phyloP scores from a whole-genome alignment of 2,797 vertebrate species.

The Propithecus perrieri region DNA sequence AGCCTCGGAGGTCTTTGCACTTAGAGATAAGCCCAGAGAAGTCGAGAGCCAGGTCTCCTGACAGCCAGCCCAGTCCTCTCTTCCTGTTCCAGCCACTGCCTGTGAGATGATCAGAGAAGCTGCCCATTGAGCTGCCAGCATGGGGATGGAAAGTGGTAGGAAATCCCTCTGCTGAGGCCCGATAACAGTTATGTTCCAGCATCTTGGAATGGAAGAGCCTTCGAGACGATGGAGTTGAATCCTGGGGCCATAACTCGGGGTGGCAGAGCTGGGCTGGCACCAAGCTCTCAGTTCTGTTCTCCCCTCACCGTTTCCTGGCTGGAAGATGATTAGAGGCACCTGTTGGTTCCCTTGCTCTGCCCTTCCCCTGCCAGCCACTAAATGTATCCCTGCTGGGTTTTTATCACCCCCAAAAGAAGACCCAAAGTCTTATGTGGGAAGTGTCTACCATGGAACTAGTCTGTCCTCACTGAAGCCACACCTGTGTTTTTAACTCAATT shows the following conservation, averaged over 20 bases:
- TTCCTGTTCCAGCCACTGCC: neutral
- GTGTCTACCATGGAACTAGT: fast-evolving
- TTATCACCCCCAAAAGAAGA: neutral
- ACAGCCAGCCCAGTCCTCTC: neutral
- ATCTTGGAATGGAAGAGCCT: neutral
- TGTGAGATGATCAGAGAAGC: fast-evolving
- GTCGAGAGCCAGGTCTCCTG: neutral
- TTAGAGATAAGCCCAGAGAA: neutral
- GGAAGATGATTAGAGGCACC: neutral
- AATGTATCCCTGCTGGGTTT: neutral
- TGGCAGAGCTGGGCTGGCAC: neutral
- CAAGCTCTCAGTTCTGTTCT: neutral
- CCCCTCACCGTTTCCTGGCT: neutral
- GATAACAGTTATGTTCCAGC: neutral
- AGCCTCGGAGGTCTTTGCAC: neutral
- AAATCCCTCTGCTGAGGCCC: neutral
- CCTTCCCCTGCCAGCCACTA: neutral
- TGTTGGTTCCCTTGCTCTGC: neutral
- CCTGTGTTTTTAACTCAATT: neutral
- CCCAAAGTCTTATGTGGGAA: neutral
- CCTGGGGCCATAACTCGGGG: neutral
- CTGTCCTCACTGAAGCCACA: neutral
- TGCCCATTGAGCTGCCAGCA: fast-evolving
- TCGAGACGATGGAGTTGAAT: neutral
- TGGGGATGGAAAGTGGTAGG: neutral